phyloP scores from a whole-genome alignment of 1,140 invertebrate species.

The Neodiprion virginianus region DNA sequence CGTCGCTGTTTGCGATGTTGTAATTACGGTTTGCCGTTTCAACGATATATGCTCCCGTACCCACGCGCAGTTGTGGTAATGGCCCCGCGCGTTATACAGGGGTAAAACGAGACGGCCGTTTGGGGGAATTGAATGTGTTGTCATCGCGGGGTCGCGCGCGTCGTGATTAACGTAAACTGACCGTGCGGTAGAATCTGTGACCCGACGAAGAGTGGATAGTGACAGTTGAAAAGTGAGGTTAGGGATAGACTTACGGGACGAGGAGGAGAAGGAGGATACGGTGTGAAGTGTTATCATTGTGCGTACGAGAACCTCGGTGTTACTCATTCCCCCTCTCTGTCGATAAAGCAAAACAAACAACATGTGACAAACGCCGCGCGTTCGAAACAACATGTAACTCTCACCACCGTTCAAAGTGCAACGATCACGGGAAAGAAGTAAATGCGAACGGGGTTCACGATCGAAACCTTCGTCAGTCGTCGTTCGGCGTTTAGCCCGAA shows the following conservation, averaged over 20 bases:
- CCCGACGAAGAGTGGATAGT: not conserved
- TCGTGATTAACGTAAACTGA: constrained; percentile 27
- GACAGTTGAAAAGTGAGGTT: constrained; percentile 37
- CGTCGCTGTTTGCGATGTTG: not conserved
- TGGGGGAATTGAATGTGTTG: constrained; percentile 31
- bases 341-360: not conserved
- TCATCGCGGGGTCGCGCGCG: constrained; percentile 37
- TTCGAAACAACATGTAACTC: not conserved
- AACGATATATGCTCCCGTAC: constrained; percentile 20
- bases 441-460: too few species aligned
- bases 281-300: constrained; percentile 32
- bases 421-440: too few species aligned
- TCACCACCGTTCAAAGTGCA: too few species aligned
- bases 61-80: constrained; percentile 34
- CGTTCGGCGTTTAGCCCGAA: too few species aligned
- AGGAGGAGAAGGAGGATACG: constrained; percentile 38
- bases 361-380: constrained; percentile 5
- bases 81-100: constrained; percentile 30
- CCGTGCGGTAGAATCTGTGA: constrained; percentile 9
- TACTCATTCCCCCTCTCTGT: not conserved
- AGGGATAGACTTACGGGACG: constrained; percentile 36
- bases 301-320: not conserved
- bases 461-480: too few species aligned
- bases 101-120: constrained; percentile 31
- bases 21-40: constrained; percentile 36